Evolutionary conservation across 1,140 invertebrate genomes (phyloP), one percentile per base, ranked within the genome.

Genomic region (Cepaea nemoralis): DNA sequence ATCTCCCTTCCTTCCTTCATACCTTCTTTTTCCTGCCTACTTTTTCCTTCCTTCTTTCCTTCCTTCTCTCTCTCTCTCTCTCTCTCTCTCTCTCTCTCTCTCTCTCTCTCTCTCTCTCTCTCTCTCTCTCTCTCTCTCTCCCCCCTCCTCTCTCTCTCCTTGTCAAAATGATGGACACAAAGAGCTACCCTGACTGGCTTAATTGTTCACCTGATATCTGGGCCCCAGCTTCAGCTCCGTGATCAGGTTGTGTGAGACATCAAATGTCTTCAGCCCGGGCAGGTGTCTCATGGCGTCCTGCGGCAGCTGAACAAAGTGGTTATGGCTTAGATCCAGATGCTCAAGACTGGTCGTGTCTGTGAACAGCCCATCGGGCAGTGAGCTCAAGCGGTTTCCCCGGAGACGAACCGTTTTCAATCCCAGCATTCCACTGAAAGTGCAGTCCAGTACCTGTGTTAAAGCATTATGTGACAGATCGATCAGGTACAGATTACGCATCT

Each of bases 161-260:
- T 10, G 8, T 10, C 42, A n/a, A n/a, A n/a, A n/a, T n/a, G n/a
- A n/a, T n/a, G n/a, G n/a, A n/a, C n/a, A n/a, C n/a, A n/a, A n/a
- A n/a, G n/a, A 69, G 14, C 19, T 33, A 33, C 31, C 16, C 19
- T 16, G 10, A 31, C 40, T 10, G 6, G 42, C 42, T 10, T 16
- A 10, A 6, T 45, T 31, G 59, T 39, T 69, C 39, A 79, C 77
- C 77, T 79, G 77, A 45, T 69, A 69, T 67, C 87, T 50, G 0
- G 85, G 71, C 45, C 86, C 86, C 33, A 90, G 77, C 35, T 82
- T 79, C 6, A 86, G 82, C 2, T 75, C 50, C 0, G 40, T 81
- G n/a, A 89, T 66, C 12, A 83, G 55, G 77, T 90, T 90, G 82
- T 81, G 84, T 42, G 87, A 88, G 2, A 88, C 66, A 71, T 89